A percentile compares a stretch with the other conserved stretches of the same genome.
These are phyloP conservation scores for Hippocampus mohnikei DNA, from an alignment of 2,113 vertebrate species.

Conservation along the genomic window DNA sequence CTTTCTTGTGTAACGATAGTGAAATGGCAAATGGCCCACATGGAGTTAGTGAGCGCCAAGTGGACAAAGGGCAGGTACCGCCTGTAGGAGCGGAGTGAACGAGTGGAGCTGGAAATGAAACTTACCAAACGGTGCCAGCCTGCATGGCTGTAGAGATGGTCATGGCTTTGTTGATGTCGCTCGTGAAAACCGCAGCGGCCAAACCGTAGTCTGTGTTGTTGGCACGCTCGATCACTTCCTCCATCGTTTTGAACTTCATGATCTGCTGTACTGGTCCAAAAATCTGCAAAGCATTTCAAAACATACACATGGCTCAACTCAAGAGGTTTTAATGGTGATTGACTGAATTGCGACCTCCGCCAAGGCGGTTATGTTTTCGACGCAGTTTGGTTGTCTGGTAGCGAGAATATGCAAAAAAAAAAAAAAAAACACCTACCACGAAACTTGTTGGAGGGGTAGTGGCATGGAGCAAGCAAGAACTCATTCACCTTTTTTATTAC, in stretches of 20 bases:
- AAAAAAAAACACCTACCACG: not conserved
- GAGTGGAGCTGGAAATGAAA: conserved; percentile 34
- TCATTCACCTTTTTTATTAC: not conserved
- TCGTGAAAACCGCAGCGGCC: conserved; percentile 92
- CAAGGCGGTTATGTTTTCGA: not conserved
- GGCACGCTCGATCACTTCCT: conserved; percentile 95
- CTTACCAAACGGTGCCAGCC: conserved; percentile 96
- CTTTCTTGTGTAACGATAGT: conserved; percentile 47
- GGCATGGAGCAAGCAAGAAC: not conserved
- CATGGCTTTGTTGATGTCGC: conserved; percentile 94
- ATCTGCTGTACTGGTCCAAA: conserved; percentile 98
- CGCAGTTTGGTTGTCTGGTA: conserved; percentile 2
- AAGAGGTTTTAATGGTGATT: conserved; percentile 1
- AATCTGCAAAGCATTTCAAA: conserved; percentile 75
- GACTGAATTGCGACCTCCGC: not conserved
- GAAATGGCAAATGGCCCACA: conserved; percentile 38
- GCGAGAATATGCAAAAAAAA: not conserved
- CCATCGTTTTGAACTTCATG: conserved; percentile 94
- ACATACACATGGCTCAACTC: not conserved
- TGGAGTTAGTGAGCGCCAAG: conserved; percentile 33
- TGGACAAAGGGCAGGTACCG: conserved; percentile 37
- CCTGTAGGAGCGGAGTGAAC: conserved; percentile 41
- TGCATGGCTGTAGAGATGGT: conserved; percentile 92
- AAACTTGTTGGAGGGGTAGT: not conserved
- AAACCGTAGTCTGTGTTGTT: conserved; percentile 94